Percentiles rank a stretch among this genome's conserved stretches.
Evolutionary conservation across 1,140 invertebrate genomes (phyloP).

Genomic region (Drosophila orena): DNA sequence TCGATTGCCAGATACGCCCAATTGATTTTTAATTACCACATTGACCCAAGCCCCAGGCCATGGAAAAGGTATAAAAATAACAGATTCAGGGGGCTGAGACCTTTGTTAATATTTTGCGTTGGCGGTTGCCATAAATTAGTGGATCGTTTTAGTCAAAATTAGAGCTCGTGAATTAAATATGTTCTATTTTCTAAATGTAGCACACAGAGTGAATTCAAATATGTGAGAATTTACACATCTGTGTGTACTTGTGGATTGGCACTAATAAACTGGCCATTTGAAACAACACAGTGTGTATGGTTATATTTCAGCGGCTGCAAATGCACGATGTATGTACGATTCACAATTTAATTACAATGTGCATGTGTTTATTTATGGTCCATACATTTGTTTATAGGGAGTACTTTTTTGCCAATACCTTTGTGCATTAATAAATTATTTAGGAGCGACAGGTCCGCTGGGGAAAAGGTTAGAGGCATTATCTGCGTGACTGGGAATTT

Average conservation of each 20-base stretch:
- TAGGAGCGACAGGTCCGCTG: constrained; percentile 25
- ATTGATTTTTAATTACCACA: constrained; percentile 80
- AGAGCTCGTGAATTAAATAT: constrained; percentile 70
- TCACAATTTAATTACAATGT: constrained; percentile 58
- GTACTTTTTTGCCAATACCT: constrained; percentile 38
- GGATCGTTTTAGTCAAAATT: constrained; percentile 69
- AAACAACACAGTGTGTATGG: constrained; percentile 62
- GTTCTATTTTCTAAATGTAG: constrained; percentile 30
- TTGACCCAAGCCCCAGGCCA: constrained; percentile 51
- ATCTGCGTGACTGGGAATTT: constrained; percentile 29
- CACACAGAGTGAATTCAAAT: constrained; percentile 16
- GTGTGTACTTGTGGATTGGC: constrained; percentile 28
- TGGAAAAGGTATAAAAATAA: constrained; percentile 1
- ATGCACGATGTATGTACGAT: constrained; percentile 13
- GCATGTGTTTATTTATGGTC: constrained; percentile 25
- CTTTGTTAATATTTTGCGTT: constrained; percentile 52
- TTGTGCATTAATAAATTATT: constrained; percentile 73
- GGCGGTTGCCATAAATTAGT: constrained; percentile 58
- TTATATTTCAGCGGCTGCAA: constrained; percentile 14
- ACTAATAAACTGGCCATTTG: constrained; percentile 69
- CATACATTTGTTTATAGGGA: constrained; percentile 1
- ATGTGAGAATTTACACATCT: constrained; percentile 9
- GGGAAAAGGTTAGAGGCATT: constrained; percentile 21
- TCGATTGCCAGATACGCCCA: constrained; percentile 51
- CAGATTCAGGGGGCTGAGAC: constrained; percentile 20